Base-by-base conservation (phyloP, 2,888 invertebrate species). In the Aphidius colemani region DNA sequence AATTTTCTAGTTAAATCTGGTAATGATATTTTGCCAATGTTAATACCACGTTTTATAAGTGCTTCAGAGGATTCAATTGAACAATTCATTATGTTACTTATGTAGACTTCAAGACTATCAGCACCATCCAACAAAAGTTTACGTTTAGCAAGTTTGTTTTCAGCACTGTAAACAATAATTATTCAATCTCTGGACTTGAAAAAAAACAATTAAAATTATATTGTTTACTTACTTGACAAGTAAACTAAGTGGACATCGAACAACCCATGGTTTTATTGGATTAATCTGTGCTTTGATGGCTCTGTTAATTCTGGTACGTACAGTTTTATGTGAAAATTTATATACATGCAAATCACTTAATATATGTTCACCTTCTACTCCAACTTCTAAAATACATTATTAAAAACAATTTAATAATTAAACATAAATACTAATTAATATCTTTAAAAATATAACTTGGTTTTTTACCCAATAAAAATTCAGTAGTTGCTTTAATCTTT, bases 201-300 rank as follows among this genome's bases (percentile, higher is more conserved):
- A n/a, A 44, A 11, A 30, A 18, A 3, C 46, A 18, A 53, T 45
- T 45, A 41, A 53, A 18, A 18, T 18, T 18, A 18, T 18, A 18
- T 1, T 13, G 9, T 44, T 7, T 45, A 30, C 39, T 43, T 50
- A 70, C 70, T 9, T 53, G 1, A 59, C 62, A 66, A 66, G 63
- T 2, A 7, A 1, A 0, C 7, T 0, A 0, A 39, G n/a, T n/a
- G 11, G 7, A 51, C 64, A 63, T 51, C 70, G 61, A 7, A 68
- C 3, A 45, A 69, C 9, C 70, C 70, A 70, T 4, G 67, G 67
- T 53, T 59, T 69, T 0, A 70, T 5, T 1, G 61, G 59, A 1
- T 5, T 0, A 3, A 67, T 10, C 3, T 55, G 60, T 6, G 44
- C n/a, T 4, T 13, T 1, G 39, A 50, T 51, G 1, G 67, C 67